These are phyloP conservation scores for Cerastis leucographa DNA, from an alignment of 2,888 invertebrate genomes.

Conservation along the genomic window DNA sequence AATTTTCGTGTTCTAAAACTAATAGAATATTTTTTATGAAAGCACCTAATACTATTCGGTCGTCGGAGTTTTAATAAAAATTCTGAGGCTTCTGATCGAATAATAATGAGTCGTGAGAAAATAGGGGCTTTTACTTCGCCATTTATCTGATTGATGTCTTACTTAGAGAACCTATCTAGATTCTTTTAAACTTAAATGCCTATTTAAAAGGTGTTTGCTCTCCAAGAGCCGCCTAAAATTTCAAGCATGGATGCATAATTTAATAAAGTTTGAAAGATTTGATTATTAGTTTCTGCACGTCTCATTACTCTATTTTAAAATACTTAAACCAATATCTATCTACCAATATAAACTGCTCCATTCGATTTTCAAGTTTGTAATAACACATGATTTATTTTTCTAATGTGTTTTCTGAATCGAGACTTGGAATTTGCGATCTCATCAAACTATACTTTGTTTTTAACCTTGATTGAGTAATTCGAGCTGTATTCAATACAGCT, in stretches of 20 bases:
- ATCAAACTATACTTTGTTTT: not conserved
- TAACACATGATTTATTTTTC: not conserved
- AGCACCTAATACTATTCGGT: conserved; percentile 27
- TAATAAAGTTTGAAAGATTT: not conserved
- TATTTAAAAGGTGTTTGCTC: conserved; percentile 26
- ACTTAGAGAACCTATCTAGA: conserved; percentile 32
- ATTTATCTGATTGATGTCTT: conserved; percentile 52
- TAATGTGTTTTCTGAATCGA: not conserved
- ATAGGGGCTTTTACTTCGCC: conserved; percentile 24
- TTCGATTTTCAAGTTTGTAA: not conserved
- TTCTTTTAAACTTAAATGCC: conserved; percentile 38
- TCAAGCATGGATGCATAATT: conserved; percentile 1
- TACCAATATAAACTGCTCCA: not conserved
- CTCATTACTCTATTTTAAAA: conserved; percentile 20
- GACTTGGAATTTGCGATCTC: not conserved
- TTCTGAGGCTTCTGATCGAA: conserved; percentile 47
- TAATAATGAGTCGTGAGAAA: conserved; percentile 42
- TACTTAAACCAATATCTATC: not conserved
- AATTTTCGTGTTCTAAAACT: not conserved
- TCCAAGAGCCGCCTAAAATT: not conserved
- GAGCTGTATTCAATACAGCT: too few species aligned
- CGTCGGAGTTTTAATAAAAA: conserved; percentile 42
- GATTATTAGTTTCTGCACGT: not conserved
- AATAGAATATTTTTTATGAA: conserved; percentile 13
- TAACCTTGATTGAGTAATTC: too few species aligned